Evolutionary conservation across 1,140 invertebrate genomes (phyloP), one percentile per base, ranked within the genome.

Genomic region (Sminthurinus signatus): DNA sequence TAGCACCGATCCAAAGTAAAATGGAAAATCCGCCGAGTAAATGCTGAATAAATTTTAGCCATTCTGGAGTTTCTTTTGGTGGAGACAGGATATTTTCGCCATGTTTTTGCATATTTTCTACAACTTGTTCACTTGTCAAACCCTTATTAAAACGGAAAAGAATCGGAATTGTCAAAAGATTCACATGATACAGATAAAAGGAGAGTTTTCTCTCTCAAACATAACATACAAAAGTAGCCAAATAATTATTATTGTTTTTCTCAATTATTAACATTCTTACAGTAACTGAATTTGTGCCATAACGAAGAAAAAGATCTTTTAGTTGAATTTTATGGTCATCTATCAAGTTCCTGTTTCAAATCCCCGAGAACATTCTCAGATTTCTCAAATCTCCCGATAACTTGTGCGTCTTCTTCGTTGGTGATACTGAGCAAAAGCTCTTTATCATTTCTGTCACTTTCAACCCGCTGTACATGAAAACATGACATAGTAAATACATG

Each of bases 311-410:
- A 69, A 98, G 81, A 81, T 98, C 93, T 79, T 97, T 91, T 71
- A 94, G 84, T 76, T 91, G 84, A 76, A 98, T 88, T 84, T 91
- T 96, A 82, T 99, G 96, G 81, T 89, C 93, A 80, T 98, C 95
- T 78, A 96, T 95, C 91, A 81, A 96, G 86, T 83, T 96, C 93
- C 80, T 96, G 91, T 82, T 97, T 97, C 75, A 97, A 84, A 78
- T 95, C 91, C 82, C 28, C 31, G 2, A 56, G n/a, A 21, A 56
- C 17, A 25, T 56, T 31, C 5, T 56, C 54, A 10, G 44, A 46
- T 8, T 21, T 46, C n/a, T 36, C 32, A n/a, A n/a, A n/a, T n/a
- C n/a, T n/a, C n/a, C n/a, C n/a, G n/a, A n/a, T n/a, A n/a, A n/a
- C n/a, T n/a, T n/a, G n/a, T n/a, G n/a, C n/a, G n/a, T n/a, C n/a